Conservation (phyloP, 2,888 invertebrate species). For the Epistrophella euchroma region DNA sequence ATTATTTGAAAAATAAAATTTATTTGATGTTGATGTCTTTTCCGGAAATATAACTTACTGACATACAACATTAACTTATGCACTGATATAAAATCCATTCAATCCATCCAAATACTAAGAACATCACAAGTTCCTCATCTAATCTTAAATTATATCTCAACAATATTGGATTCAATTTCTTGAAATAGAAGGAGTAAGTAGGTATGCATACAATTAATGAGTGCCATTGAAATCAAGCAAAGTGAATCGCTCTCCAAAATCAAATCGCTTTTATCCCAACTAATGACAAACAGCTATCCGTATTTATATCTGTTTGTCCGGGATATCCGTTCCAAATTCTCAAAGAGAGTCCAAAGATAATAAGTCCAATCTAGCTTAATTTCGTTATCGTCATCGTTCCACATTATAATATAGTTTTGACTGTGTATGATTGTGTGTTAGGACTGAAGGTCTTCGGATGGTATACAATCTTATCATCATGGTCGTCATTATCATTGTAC, state of each 20-base stretch:
- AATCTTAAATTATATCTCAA: not conserved
- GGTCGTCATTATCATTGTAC: constrained; percentile 43
- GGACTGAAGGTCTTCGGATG: constrained; percentile 34
- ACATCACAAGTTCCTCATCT: constrained; percentile 12
- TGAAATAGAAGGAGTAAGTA: constrained; percentile 24
- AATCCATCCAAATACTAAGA: constrained; percentile 40
- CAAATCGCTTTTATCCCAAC: constrained; percentile 48
- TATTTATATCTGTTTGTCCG: constrained; percentile 38
- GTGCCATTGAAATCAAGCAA: constrained; percentile 57
- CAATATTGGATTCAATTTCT: constrained; percentile 63
- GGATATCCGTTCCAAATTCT: constrained; percentile 44
- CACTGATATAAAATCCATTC: not conserved
- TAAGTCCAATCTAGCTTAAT: constrained; percentile 74
- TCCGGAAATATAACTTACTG: too few relatives aligned
- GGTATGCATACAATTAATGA: constrained; percentile 47
- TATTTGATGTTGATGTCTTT: too few relatives aligned
- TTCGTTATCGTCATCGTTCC: constrained; percentile 71
- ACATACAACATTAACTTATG: not conserved
- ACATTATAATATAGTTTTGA: constrained; percentile 26
- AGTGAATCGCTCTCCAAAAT: constrained; percentile 59
- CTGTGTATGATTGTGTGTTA: constrained; percentile 7
- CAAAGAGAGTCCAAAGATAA: constrained; percentile 56
- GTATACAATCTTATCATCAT: constrained; percentile 41
- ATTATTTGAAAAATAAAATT: too few relatives aligned
- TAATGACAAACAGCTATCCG: constrained; percentile 40